Conservation (phyloP, 2,888 invertebrate genomes). For the Drosophila kambysellisi region DNA sequence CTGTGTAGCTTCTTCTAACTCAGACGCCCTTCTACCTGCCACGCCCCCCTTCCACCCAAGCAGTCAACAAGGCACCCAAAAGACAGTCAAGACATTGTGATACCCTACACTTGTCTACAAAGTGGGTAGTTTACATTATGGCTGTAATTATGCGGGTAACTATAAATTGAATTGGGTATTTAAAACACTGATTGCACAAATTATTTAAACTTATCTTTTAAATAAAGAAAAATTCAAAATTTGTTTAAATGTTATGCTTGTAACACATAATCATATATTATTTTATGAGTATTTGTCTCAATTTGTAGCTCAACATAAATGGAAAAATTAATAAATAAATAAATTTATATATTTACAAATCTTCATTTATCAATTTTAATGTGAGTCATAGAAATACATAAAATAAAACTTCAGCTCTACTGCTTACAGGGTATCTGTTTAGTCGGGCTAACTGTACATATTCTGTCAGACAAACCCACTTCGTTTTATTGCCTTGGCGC, state of each 20-base stretch:
- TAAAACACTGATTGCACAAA: background rate
- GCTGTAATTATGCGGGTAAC: background rate
- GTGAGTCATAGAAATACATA: background rate
- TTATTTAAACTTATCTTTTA: background rate
- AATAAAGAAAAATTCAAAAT: background rate
- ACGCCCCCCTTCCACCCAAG: conserved; percentile 13
- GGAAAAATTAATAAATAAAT: background rate
- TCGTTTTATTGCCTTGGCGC: conserved; percentile 67
- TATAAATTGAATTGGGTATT: background rate
- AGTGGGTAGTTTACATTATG: background rate
- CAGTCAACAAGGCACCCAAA: conserved; percentile 42
- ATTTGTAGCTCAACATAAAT: background rate
- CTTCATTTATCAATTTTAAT: background rate
- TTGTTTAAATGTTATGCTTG: background rate
- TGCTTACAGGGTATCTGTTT: conserved; percentile 23
- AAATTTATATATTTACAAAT: background rate
- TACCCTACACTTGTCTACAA: conserved; percentile 16
- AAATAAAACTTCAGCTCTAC: background rate
- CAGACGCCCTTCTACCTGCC: background rate
- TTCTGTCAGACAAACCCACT: background rate
- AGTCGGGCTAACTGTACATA: background rate
- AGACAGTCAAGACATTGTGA: conserved; percentile 32
- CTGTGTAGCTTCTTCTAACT: conserved; percentile 24
- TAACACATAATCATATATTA: too few relatives aligned
- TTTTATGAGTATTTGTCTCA: background rate